Conservation (phyloP, 2,797 vertebrate species). For the Melanotaenia pygmaea region DNA sequence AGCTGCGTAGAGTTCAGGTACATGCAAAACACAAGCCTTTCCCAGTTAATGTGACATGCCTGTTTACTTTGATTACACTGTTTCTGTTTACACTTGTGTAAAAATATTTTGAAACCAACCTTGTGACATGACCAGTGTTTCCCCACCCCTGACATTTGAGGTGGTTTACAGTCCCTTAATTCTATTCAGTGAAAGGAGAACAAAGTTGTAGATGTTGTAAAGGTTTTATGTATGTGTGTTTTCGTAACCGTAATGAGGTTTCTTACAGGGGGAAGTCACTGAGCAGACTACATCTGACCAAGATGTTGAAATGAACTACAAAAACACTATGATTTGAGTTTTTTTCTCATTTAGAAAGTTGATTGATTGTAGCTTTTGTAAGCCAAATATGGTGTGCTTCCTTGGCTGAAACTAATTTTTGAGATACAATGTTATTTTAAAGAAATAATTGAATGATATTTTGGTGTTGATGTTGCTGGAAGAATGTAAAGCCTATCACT, state of each 20-base stretch:
- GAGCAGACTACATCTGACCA: neutral
- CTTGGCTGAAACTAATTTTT: neutral
- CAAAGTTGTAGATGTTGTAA: slow-evolving; percentile 6
- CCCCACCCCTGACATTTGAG: slow-evolving; percentile 22
- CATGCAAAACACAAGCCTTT: neutral
- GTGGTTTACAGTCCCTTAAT: neutral
- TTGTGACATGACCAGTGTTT: slow-evolving; percentile 40
- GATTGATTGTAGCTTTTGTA: slow-evolving; percentile 7
- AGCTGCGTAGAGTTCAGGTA: slow-evolving; percentile 91
- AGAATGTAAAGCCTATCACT: too few species aligned
- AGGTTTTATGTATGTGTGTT: neutral
- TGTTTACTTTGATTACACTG: neutral
- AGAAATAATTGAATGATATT: neutral
- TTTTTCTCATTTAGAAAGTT: neutral
- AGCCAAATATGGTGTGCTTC: neutral
- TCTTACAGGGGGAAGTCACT: slow-evolving; percentile 13
- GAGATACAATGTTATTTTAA: too few species aligned
- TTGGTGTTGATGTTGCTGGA: neutral
- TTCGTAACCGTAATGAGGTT: slow-evolving; percentile 4
- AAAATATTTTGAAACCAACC: slow-evolving; percentile 12
- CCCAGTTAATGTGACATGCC: neutral
- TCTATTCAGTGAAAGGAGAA: slow-evolving; percentile 2
- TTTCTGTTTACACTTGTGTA: neutral
- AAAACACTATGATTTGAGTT: neutral
- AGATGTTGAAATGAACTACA: slow-evolving; percentile 35